Percentiles rank a stretch among this genome's conserved stretches.
These are phyloP conservation scores for Phenganax marumi DNA, from an alignment of 92 coral and sea anemone species.

Conservation along the genomic window DNA sequence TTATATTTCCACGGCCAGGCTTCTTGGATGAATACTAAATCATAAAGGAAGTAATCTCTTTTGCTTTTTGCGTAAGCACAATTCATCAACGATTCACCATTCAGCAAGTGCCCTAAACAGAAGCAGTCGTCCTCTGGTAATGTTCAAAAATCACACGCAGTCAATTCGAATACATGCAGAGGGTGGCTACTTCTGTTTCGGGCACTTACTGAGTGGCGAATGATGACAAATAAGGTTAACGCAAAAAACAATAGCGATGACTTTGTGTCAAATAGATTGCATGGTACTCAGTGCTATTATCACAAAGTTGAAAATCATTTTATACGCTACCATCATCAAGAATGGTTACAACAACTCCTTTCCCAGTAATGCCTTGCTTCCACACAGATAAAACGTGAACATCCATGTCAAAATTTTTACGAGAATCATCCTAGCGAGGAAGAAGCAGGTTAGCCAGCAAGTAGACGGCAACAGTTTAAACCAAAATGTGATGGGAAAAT, in stretches of 20 bases:
- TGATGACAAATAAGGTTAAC: too few relatives aligned
- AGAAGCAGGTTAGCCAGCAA: background rate
- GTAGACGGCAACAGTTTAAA: background rate
- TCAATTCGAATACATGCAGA: background rate
- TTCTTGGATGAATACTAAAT: too few relatives aligned
- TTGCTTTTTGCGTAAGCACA: too few relatives aligned
- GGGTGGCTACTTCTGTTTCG: background rate
- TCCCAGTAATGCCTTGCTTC: slow-evolving; percentile 94
- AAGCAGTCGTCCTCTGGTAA: too few relatives aligned
- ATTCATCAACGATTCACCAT: too few relatives aligned
- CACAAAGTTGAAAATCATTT: background rate
- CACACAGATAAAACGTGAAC: slow-evolving; percentile 93
- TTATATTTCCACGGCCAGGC: background rate
- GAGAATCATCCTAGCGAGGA: slow-evolving; percentile 73
- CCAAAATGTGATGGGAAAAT: background rate
- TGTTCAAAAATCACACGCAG: background rate
- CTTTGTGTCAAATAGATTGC: background rate
- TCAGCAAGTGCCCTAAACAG: too few relatives aligned
- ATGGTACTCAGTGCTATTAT: background rate
- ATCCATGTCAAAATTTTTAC: slow-evolving; percentile 83
- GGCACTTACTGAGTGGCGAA: too few relatives aligned
- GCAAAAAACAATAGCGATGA: background rate
- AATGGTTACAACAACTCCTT: slow-evolving; percentile 98
- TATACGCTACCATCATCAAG: slow-evolving; percentile 84
- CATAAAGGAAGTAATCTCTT: too few relatives aligned